Conservation (phyloP, 2,888 invertebrate genomes). For the Trypoxylon attenuatum region DNA sequence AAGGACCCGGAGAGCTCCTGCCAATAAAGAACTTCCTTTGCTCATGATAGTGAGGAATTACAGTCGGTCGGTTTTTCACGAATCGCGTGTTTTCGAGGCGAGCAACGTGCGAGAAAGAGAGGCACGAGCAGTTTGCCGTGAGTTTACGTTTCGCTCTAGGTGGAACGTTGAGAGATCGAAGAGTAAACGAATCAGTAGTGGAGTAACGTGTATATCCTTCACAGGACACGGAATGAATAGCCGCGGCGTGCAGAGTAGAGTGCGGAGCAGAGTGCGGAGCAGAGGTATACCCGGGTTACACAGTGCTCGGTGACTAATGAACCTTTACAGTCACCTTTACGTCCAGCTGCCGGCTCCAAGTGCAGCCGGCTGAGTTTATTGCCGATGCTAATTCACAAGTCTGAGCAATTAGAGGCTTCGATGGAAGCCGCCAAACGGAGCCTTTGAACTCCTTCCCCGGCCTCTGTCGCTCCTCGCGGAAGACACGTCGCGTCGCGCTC, state of each 20-base stretch:
- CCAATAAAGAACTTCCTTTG: too few species aligned
- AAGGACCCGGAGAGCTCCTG: too few species aligned
- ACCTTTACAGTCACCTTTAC: constrained; percentile 70
- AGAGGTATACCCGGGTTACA: constrained; percentile 58
- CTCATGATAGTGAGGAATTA: too few species aligned
- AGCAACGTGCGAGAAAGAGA: too few species aligned
- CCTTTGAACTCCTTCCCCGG: constrained; percentile 32
- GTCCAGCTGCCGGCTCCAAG: constrained; percentile 56
- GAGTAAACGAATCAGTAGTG: constrained; percentile 50
- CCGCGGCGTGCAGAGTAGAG: too few species aligned
- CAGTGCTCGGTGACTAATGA: constrained; percentile 68
- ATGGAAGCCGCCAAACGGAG: constrained; percentile 35
- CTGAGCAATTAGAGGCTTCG: constrained; percentile 66
- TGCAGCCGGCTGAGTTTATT: constrained; percentile 63
- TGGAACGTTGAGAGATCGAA: constrained; percentile 23
- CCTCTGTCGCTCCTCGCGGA: constrained; percentile 17
- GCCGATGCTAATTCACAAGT: constrained; percentile 70
- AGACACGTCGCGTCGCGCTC: constrained; percentile 6
- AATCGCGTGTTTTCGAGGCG: too few species aligned
- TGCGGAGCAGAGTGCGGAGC: too few species aligned
- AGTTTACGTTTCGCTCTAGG: constrained; percentile 35
- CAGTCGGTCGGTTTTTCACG: too few species aligned
- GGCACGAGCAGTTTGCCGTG: too few species aligned
- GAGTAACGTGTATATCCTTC: constrained; percentile 52
- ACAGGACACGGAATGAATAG: constrained; percentile 48